phyloP scores from a whole-genome alignment of 64 coral and sea anemone genomes.

The Anthopleura sola region DNA sequence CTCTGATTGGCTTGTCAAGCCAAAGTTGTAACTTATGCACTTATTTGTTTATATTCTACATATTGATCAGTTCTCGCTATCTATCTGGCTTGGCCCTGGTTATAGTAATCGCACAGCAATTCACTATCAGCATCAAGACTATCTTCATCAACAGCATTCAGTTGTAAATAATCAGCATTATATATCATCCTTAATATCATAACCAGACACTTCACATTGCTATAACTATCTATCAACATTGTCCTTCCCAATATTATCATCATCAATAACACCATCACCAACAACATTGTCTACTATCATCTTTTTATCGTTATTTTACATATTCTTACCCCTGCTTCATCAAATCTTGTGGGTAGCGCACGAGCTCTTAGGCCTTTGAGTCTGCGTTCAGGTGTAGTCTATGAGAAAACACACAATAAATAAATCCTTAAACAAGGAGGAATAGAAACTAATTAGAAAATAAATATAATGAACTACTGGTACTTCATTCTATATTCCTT shows the following conservation, averaged over 20 bases:
- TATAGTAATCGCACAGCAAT: too few relatives aligned
- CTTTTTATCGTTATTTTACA: not conserved
- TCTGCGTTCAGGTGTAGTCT: conserved; percentile 77
- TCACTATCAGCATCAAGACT: too few relatives aligned
- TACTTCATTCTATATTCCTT: not conserved
- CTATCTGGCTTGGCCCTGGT: too few relatives aligned
- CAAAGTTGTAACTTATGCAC: too few relatives aligned
- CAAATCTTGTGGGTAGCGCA: conserved; percentile 79
- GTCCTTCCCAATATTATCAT: not conserved
- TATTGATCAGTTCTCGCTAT: too few relatives aligned
- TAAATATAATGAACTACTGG: too few relatives aligned
- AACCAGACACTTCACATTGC: too few relatives aligned
- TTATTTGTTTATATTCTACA: too few relatives aligned
- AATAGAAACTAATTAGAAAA: not conserved
- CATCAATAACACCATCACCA: not conserved
- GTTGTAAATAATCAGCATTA: too few relatives aligned
- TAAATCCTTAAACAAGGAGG: not conserved
- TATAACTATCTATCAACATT: not conserved
- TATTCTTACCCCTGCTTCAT: conserved; percentile 72
- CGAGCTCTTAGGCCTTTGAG: conserved; percentile 74
- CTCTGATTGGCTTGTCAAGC: too few relatives aligned
- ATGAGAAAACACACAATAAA: not conserved
- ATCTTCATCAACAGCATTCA: too few relatives aligned
- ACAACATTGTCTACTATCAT: not conserved
- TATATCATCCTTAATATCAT: too few relatives aligned